Evolutionary conservation across 2,888 invertebrate species (phyloP), one percentile per base, ranked within the genome.

Genomic region (Molanna angustata): DNA sequence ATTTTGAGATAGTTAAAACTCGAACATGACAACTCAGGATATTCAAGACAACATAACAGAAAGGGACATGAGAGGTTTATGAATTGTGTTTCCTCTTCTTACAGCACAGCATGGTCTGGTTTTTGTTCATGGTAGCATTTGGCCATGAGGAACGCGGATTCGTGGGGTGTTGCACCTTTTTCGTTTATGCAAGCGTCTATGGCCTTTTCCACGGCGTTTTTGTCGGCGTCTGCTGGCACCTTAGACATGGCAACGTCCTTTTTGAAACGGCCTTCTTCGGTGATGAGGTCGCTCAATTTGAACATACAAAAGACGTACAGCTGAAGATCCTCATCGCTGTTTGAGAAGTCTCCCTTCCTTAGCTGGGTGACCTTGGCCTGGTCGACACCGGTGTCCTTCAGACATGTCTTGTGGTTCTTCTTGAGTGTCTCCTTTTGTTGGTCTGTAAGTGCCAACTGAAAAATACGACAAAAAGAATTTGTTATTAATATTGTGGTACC

Each of bases 281-380:
- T 53, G 31, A 59, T 56, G 21, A 60, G 37, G 9, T 48, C 53
- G 6, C 33, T 49, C 33, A 51, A 52, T 11, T 45, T 48, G 31
- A 54, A 42, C 55, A 61, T 56, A 59, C 66, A 66, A 57, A 63
- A 61, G 13, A 62, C 52, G 57, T 62, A 66, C 18, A 61, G 52
- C 21, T 62, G 61, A 6, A 65, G 56, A 17, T 62, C 61, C 2
- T 55, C 56, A 41, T 65, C 64, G 3, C 60, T 57, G 4, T 61
- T 56, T 63, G 55, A 54, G 40, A 62, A 58, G 19, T 62, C 59
- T 1, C 67, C 68, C 18, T 58, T 52, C 9, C 62, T 59, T n/a
- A 63, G 61, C 35, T 65, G 63, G 11, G 57, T 51, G 1, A 66
- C 59, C 13, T 64, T 13, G 3, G 61, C 64, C 6, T 58, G 54